Conservation (phyloP, 2,113 vertebrate genomes). For the Syngnathoides biaculeatus region DNA sequence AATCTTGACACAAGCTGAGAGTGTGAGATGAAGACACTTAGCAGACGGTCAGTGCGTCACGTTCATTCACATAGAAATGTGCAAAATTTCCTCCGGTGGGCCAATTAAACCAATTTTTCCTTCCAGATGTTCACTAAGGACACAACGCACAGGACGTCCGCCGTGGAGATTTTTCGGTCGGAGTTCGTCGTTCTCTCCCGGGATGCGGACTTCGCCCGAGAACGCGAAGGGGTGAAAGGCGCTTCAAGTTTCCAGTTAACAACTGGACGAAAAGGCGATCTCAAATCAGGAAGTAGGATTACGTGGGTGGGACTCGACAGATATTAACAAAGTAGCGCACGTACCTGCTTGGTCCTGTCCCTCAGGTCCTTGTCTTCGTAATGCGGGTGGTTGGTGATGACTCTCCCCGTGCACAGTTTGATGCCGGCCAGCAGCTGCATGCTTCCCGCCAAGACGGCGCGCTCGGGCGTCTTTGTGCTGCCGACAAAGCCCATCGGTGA, state of each 20-base stretch:
- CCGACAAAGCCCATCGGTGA: too few relatives aligned
- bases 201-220: too few relatives aligned
- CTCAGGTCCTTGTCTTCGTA: slow-evolving; percentile 90
- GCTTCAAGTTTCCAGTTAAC: too few relatives aligned
- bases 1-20: too few relatives aligned
- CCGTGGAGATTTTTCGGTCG: background rate
- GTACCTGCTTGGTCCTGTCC: slow-evolving; percentile 89
- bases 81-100: background rate
- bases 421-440: slow-evolving; percentile 97
- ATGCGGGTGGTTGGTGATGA: slow-evolving; percentile 95
- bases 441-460: slow-evolving; percentile 93
- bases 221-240: too few relatives aligned
- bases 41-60: too few relatives aligned
- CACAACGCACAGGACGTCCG: background rate
- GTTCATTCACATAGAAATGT: background rate
- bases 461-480: slow-evolving; percentile 84
- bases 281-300: too few relatives aligned
- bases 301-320: too few relatives aligned
- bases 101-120: background rate
- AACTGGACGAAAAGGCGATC: too few relatives aligned
- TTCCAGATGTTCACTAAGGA: background rate
- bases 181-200: too few relatives aligned
- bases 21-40: background rate
- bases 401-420: slow-evolving; percentile 93
- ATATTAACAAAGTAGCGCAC: too few relatives aligned